These are phyloP conservation scores for Patella caerulea DNA, from an alignment of 2,888 invertebrate genomes.

Conservation along the genomic window DNA sequence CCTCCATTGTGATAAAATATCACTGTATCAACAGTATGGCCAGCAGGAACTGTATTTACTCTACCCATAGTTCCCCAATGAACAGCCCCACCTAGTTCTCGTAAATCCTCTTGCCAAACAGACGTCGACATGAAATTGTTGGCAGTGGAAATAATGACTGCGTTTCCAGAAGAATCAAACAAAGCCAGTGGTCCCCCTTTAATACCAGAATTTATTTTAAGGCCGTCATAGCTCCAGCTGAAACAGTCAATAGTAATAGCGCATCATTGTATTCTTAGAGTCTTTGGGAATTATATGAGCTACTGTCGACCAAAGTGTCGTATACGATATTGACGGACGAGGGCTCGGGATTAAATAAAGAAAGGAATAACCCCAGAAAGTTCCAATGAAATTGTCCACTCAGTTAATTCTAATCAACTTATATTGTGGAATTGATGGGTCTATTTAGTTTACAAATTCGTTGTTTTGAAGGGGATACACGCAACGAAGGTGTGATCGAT, in stretches of 20 bases:
- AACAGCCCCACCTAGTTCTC: slow-evolving; percentile 37
- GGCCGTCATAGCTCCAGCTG: slow-evolving; percentile 24
- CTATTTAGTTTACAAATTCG: too few relatives aligned
- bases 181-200: slow-evolving; percentile 44
- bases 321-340: too few relatives aligned
- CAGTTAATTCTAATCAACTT: too few relatives aligned
- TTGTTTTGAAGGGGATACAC: too few relatives aligned
- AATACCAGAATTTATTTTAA: slow-evolving; percentile 40
- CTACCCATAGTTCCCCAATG: slow-evolving; percentile 53
- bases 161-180: slow-evolving; percentile 39
- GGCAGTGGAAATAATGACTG: slow-evolving; percentile 43
- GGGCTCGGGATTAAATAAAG: too few relatives aligned
- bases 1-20: not conserved
- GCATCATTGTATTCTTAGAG: too few relatives aligned
- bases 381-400: too few relatives aligned
- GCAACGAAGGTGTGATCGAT: not conserved
- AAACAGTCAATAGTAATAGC: too few relatives aligned
- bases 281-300: too few relatives aligned
- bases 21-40: not conserved
- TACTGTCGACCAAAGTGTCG: too few relatives aligned
- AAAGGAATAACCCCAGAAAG: too few relatives aligned
- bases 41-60: slow-evolving; percentile 31
- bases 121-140: slow-evolving; percentile 48
- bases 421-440: too few relatives aligned
- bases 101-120: slow-evolving; percentile 38